phyloP scores from a whole-genome alignment of 2,888 invertebrate species.

The Pachycephus smyrnensis region DNA sequence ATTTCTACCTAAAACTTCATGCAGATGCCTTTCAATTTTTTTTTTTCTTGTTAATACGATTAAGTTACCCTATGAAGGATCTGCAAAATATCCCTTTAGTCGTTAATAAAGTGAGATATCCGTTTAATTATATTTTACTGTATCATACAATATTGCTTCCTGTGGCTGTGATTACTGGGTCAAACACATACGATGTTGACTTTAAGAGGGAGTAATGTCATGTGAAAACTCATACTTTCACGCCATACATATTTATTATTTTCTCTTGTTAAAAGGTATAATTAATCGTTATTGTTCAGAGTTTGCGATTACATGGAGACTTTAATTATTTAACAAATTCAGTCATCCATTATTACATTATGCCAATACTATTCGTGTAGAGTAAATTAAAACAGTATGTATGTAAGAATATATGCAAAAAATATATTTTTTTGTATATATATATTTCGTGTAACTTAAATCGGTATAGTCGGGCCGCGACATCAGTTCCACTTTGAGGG shows the following conservation, averaged over 20 bases:
- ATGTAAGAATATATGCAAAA: not conserved
- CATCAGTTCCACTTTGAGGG: too few species aligned
- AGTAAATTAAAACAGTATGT: not conserved
- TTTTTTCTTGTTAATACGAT: not conserved
- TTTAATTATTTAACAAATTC: not conserved
- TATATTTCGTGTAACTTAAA: slow-evolving; percentile 2
- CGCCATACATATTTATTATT: slow-evolving; percentile 53
- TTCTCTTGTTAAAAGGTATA: slow-evolving; percentile 40
- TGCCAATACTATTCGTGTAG: not conserved
- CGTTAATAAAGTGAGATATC: slow-evolving; percentile 4
- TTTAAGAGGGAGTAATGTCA: slow-evolving; percentile 65
- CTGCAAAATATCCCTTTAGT: slow-evolving; percentile 1
- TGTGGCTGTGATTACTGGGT: slow-evolving; percentile 64
- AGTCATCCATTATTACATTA: slow-evolving; percentile 9
- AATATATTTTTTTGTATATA: not conserved
- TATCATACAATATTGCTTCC: slow-evolving; percentile 61
- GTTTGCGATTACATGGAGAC: not conserved
- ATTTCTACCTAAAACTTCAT: not conserved
- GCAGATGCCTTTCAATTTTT: not conserved
- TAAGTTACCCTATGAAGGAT: not conserved
- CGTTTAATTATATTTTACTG: slow-evolving; percentile 6
- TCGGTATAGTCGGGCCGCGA: too few species aligned
- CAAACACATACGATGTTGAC: slow-evolving; percentile 63
- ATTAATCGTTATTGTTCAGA: slow-evolving; percentile 20
- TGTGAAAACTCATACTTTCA: slow-evolving; percentile 61